These are phyloP conservation scores for Tetanocera ferruginea DNA, from an alignment of 2,888 invertebrate genomes.

Conservation along the genomic window DNA sequence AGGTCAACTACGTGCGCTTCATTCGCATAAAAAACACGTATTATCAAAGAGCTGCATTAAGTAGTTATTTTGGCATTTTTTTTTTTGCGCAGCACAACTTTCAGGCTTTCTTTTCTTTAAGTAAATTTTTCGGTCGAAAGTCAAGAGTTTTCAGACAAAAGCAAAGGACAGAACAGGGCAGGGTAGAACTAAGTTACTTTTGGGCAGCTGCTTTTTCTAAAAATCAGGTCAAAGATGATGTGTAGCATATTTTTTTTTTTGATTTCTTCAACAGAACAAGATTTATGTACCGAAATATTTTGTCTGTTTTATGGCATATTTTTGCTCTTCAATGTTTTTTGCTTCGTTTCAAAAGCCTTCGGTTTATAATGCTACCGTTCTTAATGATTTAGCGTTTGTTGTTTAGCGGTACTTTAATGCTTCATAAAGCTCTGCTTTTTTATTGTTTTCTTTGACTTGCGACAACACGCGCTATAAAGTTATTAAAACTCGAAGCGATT, in stretches of 20 bases:
- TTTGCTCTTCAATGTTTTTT: background rate
- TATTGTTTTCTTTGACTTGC: background rate
- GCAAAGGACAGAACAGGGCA: too few relatives aligned
- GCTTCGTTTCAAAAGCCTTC: background rate
- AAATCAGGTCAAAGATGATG: slow-evolving; percentile 33
- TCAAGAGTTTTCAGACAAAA: background rate
- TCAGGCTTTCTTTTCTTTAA: background rate
- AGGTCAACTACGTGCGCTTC: slow-evolving; percentile 32
- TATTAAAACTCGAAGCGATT: too few relatives aligned
- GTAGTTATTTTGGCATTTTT: background rate
- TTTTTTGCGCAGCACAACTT: background rate
- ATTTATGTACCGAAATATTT: background rate
- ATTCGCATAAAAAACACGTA: background rate
- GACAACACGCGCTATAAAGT: background rate
- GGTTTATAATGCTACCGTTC: background rate
- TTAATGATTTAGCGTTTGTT: background rate
- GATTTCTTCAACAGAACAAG: background rate
- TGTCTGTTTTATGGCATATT: background rate
- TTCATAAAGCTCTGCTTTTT: background rate
- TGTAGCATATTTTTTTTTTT: background rate
- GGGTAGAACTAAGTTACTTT: background rate
- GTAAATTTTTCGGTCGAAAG: slow-evolving; percentile 7
- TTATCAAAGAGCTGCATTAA: background rate
- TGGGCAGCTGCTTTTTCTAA: slow-evolving; percentile 6
- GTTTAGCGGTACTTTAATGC: background rate